Evolutionary conservation across 2,797 vertebrate species (phyloP).

Genomic region (Hydrocynus forskahlii): DNA sequence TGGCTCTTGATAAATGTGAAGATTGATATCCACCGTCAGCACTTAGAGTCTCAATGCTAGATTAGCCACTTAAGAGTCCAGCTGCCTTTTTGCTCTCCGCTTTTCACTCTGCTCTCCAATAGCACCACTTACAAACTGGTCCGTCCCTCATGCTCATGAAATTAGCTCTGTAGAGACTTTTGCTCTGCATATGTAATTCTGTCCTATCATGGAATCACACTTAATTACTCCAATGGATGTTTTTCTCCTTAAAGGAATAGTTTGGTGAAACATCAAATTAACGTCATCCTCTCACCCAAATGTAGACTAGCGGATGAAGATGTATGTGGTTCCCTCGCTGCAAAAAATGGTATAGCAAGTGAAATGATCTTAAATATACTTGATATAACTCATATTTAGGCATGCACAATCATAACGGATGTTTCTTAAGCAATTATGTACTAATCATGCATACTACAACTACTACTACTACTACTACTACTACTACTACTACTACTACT

Average conservation of each 20-base stretch:
- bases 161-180: constrained; percentile 7
- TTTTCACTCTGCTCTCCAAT: constrained; percentile 4
- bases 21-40: constrained; percentile 51
- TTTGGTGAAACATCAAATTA: background rate
- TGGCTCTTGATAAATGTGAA: constrained; percentile 44
- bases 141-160: constrained; percentile 13
- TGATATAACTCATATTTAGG: no score
- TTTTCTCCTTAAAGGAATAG: constrained; percentile 11
- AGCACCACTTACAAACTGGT: constrained; percentile 19
- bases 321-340: no score
- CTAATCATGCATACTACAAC: no score
- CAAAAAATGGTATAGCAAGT: no score
- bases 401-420: no score
- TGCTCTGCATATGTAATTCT: background rate
- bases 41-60: constrained; percentile 49
- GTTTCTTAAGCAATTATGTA: no score
- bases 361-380: no score
- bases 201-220: constrained; percentile 18
- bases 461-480: no score
- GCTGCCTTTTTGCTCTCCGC: constrained; percentile 39
- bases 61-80: constrained; percentile 52
- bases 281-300: background rate
- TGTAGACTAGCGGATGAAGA: no score
- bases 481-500: no score
- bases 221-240: constrained; percentile 45